Evolutionary conservation across 2,888 invertebrate species (phyloP).

Genomic region (Tenthredo notha): DNA sequence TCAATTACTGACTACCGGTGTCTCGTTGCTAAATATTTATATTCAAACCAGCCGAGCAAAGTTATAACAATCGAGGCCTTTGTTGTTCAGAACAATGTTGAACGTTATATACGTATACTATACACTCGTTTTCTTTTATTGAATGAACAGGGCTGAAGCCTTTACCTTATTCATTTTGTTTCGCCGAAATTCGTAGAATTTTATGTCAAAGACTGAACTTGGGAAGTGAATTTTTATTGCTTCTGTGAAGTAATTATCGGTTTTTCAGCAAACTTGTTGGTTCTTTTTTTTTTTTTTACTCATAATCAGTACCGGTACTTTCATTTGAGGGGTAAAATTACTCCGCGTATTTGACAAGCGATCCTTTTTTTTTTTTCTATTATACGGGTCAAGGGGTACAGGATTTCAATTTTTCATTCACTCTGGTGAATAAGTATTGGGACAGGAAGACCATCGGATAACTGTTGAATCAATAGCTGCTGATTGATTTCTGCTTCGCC

Average conservation of each 20-base stretch:
- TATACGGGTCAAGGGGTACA: neutral
- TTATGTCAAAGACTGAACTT: neutral
- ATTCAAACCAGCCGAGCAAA: neutral
- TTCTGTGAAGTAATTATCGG: neutral
- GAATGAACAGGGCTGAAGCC: neutral
- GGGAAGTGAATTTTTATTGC: neutral
- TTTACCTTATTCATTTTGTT: neutral
- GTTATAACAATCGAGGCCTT: conserved; percentile 1
- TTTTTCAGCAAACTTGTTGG: neutral
- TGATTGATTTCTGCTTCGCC: neutral
- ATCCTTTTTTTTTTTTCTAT: neutral
- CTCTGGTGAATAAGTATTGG: neutral
- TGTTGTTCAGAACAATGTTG: neutral
- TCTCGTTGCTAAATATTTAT: conserved; percentile 29
- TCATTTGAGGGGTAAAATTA: neutral
- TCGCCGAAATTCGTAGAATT: neutral
- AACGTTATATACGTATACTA: neutral
- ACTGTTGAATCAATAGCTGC: neutral
- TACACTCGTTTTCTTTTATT: neutral
- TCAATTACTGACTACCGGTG: conserved; percentile 5
- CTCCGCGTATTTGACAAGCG: neutral
- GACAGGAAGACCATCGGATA: neutral
- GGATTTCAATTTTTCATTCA: neutral
- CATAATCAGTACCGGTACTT: neutral
- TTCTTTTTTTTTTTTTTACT: neutral